Evolutionary conservation across 2,888 invertebrate genomes (phyloP).

Genomic region (Penaeus monodon): DNA sequence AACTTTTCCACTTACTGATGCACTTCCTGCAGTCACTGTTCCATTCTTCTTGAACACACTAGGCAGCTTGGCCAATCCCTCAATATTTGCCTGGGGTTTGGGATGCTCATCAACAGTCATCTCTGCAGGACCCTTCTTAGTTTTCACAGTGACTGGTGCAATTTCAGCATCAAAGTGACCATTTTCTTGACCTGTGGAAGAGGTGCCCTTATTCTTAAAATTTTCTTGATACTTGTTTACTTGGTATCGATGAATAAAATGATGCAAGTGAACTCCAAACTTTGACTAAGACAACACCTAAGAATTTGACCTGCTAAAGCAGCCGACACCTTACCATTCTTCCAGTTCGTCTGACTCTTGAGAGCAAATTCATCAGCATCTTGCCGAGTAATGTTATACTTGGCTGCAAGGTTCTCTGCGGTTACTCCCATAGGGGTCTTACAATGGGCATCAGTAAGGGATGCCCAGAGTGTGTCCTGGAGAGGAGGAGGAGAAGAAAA

Average conservation of each 20-base stretch:
- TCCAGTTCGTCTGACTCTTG: constrained; percentile 89
- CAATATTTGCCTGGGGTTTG: constrained; percentile 86
- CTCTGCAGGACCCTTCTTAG: constrained; percentile 79
- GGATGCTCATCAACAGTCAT: constrained; percentile 94
- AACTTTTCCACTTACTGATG: constrained; percentile 79
- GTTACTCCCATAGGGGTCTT: constrained; percentile 96
- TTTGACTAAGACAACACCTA: neutral
- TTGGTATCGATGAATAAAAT: too few relatives aligned
- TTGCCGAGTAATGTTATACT: constrained; percentile 83
- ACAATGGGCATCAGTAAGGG: constrained; percentile 88
- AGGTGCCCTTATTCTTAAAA: too few relatives aligned
- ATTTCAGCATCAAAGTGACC: constrained; percentile 93
- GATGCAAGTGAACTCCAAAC: neutral
- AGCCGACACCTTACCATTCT: constrained; percentile 75
- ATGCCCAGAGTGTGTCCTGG: constrained; percentile 88
- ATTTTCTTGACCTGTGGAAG: constrained; percentile 80
- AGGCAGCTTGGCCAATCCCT: constrained; percentile 85
- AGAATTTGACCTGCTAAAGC: neutral
- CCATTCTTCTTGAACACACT: constrained; percentile 95
- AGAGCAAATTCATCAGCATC: constrained; percentile 89
- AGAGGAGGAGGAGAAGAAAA: neutral
- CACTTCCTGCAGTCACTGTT: constrained; percentile 92
- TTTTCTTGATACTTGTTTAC: too few relatives aligned
- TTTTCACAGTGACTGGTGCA: constrained; percentile 84
- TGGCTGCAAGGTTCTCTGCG: constrained; percentile 90